These are phyloP conservation scores for Ennomos quercinarius DNA, from an alignment of 2,888 invertebrate genomes.

Conservation along the genomic window DNA sequence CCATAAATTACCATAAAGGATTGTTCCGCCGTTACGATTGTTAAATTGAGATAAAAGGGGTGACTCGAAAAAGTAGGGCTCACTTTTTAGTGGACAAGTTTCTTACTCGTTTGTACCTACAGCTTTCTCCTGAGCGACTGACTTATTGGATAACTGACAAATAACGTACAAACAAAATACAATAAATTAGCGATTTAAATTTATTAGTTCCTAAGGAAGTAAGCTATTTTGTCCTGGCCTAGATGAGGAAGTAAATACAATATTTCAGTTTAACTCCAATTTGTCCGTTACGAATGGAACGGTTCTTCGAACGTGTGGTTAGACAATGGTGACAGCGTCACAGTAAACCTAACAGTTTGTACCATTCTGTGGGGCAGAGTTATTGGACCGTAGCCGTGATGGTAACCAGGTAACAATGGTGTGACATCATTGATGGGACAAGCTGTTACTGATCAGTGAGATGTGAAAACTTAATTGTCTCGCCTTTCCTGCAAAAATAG, in stretches of 20 bases:
- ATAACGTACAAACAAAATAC: too few relatives aligned
- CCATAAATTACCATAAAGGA: constrained; percentile 34
- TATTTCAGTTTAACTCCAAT: constrained; percentile 37
- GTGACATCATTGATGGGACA: constrained; percentile 38
- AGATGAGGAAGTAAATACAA: too few relatives aligned
- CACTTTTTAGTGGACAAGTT: too few relatives aligned
- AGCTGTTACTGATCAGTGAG: constrained; percentile 16
- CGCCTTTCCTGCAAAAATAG: too few relatives aligned
- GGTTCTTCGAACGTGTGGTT: constrained; percentile 37
- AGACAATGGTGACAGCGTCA: constrained; percentile 33
- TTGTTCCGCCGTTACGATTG: constrained; percentile 10
- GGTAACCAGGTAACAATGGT: constrained; percentile 23
- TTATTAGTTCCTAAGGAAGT: too few relatives aligned
- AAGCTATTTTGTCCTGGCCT: too few relatives aligned
- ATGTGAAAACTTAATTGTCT: constrained; percentile 2
- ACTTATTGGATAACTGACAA: too few relatives aligned
- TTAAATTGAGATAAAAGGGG: constrained; percentile 18
- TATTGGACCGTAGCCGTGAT: constrained; percentile 39
- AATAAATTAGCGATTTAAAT: too few relatives aligned
- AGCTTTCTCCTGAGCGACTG: too few relatives aligned
- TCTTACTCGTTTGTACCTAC: too few relatives aligned
- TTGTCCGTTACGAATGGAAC: constrained; percentile 56
- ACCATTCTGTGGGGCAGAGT: constrained; percentile 27
- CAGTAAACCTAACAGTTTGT: constrained; percentile 10
- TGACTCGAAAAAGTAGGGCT: constrained; percentile 29